Evolutionary conservation across 2,113 vertebrate species (phyloP), one percentile per base, ranked within the genome.

Genomic region (Cairina moschata): DNA sequence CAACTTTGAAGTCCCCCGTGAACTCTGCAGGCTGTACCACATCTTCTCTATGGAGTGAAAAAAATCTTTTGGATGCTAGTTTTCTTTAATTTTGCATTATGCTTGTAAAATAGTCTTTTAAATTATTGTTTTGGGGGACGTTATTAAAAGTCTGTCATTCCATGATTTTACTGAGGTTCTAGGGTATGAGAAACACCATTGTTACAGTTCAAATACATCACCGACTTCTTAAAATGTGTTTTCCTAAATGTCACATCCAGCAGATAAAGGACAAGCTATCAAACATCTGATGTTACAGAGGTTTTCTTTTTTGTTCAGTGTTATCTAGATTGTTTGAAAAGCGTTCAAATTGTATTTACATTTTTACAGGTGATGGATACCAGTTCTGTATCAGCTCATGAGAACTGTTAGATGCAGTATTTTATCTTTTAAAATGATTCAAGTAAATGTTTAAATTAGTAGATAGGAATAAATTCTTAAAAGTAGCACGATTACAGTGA

Each of bases 371-470:
- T 84, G 66, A 60, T 82, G 29, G 36, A 31, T 83, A 66, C 32
- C 44, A 65, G 68, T 34, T 87, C 55, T 55, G 4, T 80, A 63
- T 93, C 84, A 56, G 38, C 42, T 71, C 52, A 67, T 71, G 21
- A 84, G 68, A 92, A 72, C 54, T 71, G 62, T 72, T 90, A 81
- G 42, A 60, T 83, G 69, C 42, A 75, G 48, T 71, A 36, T 92
- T 82, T 60, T 79, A 44, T 32, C 56, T 91, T 78, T n/a, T 46
- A 26, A 91, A 96, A 86, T 72, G 1, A 60, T 73, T 82, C 38
- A 54, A 75, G 34, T 79, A 92, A 94, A 76, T 89, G 80, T 82
- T 93, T 92, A 82, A 79, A 85, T 83, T 65, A 92, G 40, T n/a
- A 67, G 42, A 72, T 44, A 58, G 2, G 13, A 76, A 50, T 52